A percentile compares a stretch with the other conserved stretches of the same genome.
Conservation (phyloP, 2,797 vertebrate species). For the Spea hammondii region DNA sequence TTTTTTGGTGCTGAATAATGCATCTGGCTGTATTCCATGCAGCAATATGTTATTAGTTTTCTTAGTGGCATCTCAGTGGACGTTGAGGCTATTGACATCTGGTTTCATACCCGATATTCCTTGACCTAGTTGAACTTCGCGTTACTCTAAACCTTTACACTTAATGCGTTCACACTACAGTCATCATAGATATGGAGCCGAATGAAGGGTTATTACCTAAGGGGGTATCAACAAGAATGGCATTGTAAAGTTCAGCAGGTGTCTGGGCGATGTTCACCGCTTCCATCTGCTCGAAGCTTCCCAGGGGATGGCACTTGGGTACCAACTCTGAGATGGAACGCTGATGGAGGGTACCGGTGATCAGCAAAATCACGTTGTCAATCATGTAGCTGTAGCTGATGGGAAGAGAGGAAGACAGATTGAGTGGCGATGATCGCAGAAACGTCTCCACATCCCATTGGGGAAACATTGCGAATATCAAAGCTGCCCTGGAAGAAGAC, state of each 20-base stretch:
- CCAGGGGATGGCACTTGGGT: constrained; percentile 95
- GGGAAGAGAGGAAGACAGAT: not conserved
- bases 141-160: no score
- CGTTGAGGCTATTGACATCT: no score
- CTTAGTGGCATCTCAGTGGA: no score
- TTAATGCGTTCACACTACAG: no score
- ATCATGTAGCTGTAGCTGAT: constrained; percentile 98
- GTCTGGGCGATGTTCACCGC: constrained; percentile 98
- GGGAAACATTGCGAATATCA: no score
- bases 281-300: constrained; percentile 99
- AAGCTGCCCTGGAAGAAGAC: no score
- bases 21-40: no score
- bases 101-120: no score
- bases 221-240: constrained; percentile 97
- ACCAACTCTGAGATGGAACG: constrained; percentile 94
- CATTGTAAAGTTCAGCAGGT: constrained; percentile 97
- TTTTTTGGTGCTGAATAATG: no score
- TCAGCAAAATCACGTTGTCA: constrained; percentile 96
- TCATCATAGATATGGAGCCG: not conserved
- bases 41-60: no score
- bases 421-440: not conserved
- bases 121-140: no score
- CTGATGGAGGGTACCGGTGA: constrained; percentile 96
- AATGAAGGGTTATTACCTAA: constrained; percentile 73
- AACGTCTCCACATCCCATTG: not conserved